Base-by-base conservation (phyloP, 1,140 invertebrate genomes). In the Galleria mellonella region DNA sequence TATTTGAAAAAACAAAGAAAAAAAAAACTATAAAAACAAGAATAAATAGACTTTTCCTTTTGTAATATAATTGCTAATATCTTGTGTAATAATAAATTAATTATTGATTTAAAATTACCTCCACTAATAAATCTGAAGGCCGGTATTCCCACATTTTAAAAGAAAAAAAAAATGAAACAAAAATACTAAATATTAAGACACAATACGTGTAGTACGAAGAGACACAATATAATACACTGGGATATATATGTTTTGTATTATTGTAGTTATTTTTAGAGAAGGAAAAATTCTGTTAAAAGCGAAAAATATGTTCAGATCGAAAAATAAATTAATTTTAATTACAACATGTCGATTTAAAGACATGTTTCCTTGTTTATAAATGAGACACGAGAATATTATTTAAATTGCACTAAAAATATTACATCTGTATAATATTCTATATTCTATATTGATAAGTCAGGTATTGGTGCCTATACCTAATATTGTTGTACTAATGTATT, bases 121-220 rank as follows among this genome's bases (percentile, higher is more conserved):
- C 50, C 11, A 43, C 46, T 23, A 58, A 41, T 0, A 53, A 10
- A 23, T 50, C 43, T 1, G 40, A 35, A 7, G 32, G 36, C 5
- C 17, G 40, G 43, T 43, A 47, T 10, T 49, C 42, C 55, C 51
- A 53, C 55, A 58, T 53, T 47, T 46, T 58, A 37, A 35, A 36
- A 33, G 32, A 45, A 43, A 32, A 17, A 15, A 36, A 37, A 32
- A 45, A 23, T 32, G 51, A 46, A 47, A 48, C 42, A 15, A 35
- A 47, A 47, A 43, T 41, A 42, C 36, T 41, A 23, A 30, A 17
- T n/a, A 45, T 23, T 6, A 11, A 29, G 17, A 3, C 2, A 23
- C 2, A 23, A 23, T 6, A 23, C 17, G 17, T 23, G 17, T 6
- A 23, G 17, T 23, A 6, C 17, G n/a, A n/a, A n/a, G n/a, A n/a